Evolutionary conservation across 1,140 invertebrate species (phyloP).

Genomic region (Eriocheir sinensis): DNA sequence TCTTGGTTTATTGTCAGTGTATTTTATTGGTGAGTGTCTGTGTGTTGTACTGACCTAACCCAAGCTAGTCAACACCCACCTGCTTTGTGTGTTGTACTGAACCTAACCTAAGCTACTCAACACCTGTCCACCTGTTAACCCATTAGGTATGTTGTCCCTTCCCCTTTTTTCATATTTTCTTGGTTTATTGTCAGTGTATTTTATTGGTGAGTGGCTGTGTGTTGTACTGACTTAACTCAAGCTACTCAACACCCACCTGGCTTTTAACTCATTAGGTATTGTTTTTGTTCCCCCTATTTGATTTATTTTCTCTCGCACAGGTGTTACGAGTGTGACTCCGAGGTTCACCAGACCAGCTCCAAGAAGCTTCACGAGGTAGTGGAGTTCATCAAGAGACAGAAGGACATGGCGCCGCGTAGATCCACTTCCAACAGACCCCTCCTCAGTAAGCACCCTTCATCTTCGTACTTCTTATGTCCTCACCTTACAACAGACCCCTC

Average conservation of each 20-base stretch:
- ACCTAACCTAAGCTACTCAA: not conserved
- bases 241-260: too few species aligned
- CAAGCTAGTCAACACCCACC: too few species aligned
- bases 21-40: slow-evolving; percentile 86
- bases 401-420: slow-evolving; percentile 66
- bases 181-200: too few species aligned
- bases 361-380: slow-evolving; percentile 79
- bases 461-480: not conserved
- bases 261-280: too few species aligned
- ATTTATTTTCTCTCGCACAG: slow-evolving; percentile 80
- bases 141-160: too few species aligned
- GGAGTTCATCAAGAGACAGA: slow-evolving; percentile 70
- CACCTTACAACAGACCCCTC: not conserved
- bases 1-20: too few species aligned
- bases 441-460: slow-evolving; percentile 29
- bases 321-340: slow-evolving; percentile 83
- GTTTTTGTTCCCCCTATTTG: too few species aligned
- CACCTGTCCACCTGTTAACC: too few species aligned
- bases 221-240: too few species aligned
- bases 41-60: not conserved
- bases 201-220: too few species aligned
- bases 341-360: slow-evolving; percentile 81
- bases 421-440: not conserved
- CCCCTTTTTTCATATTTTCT: too few species aligned
- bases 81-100: too few species aligned